Evolutionary conservation across 1,140 invertebrate genomes (phyloP).

Genomic region (Aphidius ervi): DNA sequence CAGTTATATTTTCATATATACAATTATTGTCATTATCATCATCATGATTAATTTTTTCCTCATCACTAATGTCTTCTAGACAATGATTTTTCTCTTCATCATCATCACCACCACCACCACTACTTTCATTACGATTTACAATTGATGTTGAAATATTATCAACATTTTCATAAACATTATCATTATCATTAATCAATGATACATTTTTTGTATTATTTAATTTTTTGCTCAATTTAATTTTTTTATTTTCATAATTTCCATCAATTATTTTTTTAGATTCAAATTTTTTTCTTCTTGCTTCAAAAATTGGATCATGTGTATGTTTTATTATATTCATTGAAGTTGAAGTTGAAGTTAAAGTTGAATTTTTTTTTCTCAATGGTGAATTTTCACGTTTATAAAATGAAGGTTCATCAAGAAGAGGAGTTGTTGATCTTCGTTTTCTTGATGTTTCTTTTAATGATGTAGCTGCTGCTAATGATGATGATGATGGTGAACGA

Average conservation of each 20-base stretch:
- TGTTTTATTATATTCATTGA: constrained; percentile 26
- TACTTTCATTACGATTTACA: no score
- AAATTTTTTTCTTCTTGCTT: constrained; percentile 47
- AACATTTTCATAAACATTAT: constrained; percentile 8
- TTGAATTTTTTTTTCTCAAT: constrained; percentile 25
- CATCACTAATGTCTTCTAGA: constrained; percentile 20
- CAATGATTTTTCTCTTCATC: neutral
- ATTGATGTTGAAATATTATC: no score
- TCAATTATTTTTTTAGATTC: constrained; percentile 43
- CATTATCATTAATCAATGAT: constrained; percentile 9
- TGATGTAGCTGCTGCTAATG: constrained; percentile 35
- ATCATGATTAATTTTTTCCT: constrained; percentile 6
- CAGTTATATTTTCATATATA: constrained; percentile 19
- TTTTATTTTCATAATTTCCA: constrained; percentile 42
- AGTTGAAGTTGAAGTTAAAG: no score
- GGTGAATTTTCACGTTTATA: constrained; percentile 27
- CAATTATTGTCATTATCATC: no score
- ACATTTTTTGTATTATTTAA: constrained; percentile 4
- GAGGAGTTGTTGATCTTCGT: constrained; percentile 29
- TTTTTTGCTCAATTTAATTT: constrained; percentile 45
- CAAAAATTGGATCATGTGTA: constrained; percentile 39
- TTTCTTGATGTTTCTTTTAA: constrained; percentile 32
- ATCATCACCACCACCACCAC: no score
- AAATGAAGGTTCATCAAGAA: constrained; percentile 22
- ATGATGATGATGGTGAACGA: constrained; percentile 39